Conservation (phyloP, 2,888 invertebrate genomes). For the Polietes domitor region DNA sequence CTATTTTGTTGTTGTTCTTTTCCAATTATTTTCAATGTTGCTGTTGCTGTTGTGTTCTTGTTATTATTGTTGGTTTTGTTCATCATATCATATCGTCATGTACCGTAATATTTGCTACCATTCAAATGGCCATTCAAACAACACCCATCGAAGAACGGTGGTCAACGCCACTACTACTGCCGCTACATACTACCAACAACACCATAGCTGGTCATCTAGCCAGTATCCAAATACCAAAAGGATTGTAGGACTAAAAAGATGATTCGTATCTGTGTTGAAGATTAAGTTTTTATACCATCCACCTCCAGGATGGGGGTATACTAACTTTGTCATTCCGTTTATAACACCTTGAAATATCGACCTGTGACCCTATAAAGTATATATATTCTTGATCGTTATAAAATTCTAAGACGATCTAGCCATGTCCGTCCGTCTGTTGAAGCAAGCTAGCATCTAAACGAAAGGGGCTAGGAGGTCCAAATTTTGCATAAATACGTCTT, state of each 20-base stretch:
- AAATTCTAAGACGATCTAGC: too few relatives aligned
- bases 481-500: too few relatives aligned
- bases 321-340: too few relatives aligned
- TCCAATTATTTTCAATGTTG: conserved; percentile 56
- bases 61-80: conserved; percentile 42
- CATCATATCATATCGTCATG: conserved; percentile 63
- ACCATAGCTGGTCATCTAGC: conserved; percentile 2
- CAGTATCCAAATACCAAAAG: background rate
- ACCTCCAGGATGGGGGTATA: too few relatives aligned
- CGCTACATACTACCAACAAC: background rate
- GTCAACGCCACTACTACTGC: background rate
- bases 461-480: too few relatives aligned
- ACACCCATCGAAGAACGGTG: conserved; percentile 55
- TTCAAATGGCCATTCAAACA: conserved; percentile 54
- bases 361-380: too few relatives aligned
- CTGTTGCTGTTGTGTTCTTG: background rate
- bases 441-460: too few relatives aligned
- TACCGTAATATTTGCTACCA: conserved; percentile 62
- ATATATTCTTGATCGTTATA: too few relatives aligned
- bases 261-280: too few relatives aligned
- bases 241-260: background rate
- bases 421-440: too few relatives aligned
- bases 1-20: conserved; percentile 39
- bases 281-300: too few relatives aligned
- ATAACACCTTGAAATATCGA: too few relatives aligned